Conservation (phyloP, 1,140 invertebrate species). For the Ostrea edulis region DNA sequence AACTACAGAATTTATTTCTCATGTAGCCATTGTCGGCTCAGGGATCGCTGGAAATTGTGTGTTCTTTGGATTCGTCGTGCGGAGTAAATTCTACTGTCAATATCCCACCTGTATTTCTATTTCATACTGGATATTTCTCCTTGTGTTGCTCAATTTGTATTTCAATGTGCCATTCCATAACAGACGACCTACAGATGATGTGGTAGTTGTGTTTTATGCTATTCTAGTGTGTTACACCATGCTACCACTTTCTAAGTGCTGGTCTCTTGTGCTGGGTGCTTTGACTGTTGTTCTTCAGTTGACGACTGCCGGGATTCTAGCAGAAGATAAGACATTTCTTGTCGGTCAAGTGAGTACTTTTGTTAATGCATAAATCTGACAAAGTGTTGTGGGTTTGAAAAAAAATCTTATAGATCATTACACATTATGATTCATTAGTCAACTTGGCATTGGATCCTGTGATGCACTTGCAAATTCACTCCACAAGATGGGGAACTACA, state of each 20-base stretch:
- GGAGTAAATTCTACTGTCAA: slow-evolving; percentile 57
- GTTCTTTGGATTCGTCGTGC: slow-evolving; percentile 51
- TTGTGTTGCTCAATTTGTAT: slow-evolving; percentile 64
- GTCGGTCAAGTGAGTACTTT: slow-evolving; percentile 59
- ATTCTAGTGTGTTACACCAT: slow-evolving; percentile 71
- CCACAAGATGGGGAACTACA: too few species aligned
- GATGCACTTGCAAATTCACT: too few species aligned
- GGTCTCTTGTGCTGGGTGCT: slow-evolving; percentile 64
- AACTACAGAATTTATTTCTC: slow-evolving; percentile 35
- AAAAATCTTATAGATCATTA: too few species aligned
- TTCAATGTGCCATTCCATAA: slow-evolving; percentile 54
- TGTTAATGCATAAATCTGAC: background rate
- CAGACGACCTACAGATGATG: slow-evolving; percentile 59
- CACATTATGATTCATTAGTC: too few species aligned
- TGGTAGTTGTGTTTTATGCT: slow-evolving; percentile 67
- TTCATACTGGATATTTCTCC: slow-evolving; percentile 53
- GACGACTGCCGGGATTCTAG: slow-evolving; percentile 60
- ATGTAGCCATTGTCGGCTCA: slow-evolving; percentile 46
- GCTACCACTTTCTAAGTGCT: slow-evolving; percentile 70
- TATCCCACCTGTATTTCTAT: slow-evolving; percentile 54
- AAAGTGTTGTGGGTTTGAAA: too few species aligned
- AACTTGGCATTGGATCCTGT: too few species aligned
- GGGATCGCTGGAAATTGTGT: slow-evolving; percentile 45
- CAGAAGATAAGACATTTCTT: slow-evolving; percentile 60
- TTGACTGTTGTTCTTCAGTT: slow-evolving; percentile 63